These are phyloP conservation scores for Galeopsomyia nigrocyanea DNA, from an alignment of 2,888 invertebrate genomes.

Conservation along the genomic window DNA sequence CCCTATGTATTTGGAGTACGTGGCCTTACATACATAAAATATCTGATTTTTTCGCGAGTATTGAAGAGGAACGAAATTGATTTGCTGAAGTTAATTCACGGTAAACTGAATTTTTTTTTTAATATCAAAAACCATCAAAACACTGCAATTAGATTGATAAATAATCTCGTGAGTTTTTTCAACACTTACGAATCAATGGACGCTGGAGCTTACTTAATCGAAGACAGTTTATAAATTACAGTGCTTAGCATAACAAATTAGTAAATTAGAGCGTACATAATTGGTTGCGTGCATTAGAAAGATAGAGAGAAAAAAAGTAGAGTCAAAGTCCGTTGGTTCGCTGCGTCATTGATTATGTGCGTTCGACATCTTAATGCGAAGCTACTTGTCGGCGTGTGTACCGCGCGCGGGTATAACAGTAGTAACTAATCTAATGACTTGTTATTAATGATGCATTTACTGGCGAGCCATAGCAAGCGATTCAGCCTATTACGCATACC, in stretches of 20 bases:
- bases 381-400: conserved; percentile 8
- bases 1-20: no score
- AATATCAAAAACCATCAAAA: no score
- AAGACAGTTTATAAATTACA: conserved; percentile 13
- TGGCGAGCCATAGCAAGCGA: conserved; percentile 1
- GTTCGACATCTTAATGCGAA: conserved; percentile 17
- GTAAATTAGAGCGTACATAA: conserved; percentile 19
- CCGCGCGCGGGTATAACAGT: background rate
- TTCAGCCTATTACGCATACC: conserved; percentile 26
- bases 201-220: no score
- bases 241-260: conserved; percentile 28
- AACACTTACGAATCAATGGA: no score
- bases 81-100: conserved; percentile 1
- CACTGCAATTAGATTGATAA: no score
- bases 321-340: conserved; percentile 13
- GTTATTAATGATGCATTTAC: conserved; percentile 41
- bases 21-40: no score
- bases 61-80: background rate
- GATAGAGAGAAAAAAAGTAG: background rate
- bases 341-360: conserved; percentile 29
- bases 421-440: conserved; percentile 39
- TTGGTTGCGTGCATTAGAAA: background rate
- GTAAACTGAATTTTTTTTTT: no score
- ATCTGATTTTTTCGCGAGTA: background rate
- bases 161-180: no score